Conservation (phyloP, 2,888 invertebrate species). For the Eupithecia exiguata region DNA sequence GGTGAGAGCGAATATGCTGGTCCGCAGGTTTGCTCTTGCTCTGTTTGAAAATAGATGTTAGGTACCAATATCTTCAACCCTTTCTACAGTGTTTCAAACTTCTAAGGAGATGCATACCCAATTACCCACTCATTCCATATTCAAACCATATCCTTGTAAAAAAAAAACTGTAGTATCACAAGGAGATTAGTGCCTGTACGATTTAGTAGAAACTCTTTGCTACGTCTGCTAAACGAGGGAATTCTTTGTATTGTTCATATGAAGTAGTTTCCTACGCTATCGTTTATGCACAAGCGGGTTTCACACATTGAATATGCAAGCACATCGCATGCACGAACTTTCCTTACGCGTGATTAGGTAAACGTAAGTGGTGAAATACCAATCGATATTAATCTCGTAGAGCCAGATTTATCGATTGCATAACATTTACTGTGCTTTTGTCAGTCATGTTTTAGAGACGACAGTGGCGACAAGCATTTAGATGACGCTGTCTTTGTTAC, state of each 20-base stretch:
- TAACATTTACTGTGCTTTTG: background rate
- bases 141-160: no score
- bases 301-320: conserved; percentile 5
- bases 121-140: no score
- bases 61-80: no score
- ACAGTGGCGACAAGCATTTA: background rate
- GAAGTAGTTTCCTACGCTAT: conserved; percentile 1
- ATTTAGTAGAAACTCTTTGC: conserved; percentile 40
- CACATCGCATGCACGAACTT: background rate
- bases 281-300: conserved; percentile 13
- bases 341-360: background rate
- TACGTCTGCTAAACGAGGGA: conserved; percentile 24
- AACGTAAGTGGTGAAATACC: background rate
- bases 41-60: no score
- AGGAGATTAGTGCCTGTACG: conserved; percentile 42
- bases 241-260: conserved; percentile 20
- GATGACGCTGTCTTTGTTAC: background rate
- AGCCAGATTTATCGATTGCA: background rate
- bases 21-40: no score
- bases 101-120: no score
- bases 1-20: no score
- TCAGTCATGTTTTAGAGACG: background rate
- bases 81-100: no score
- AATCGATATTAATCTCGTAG: background rate
- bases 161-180: background rate